Evolutionary conservation across 2,113 vertebrate species (phyloP).

Genomic region (Lycocorax pyrrhopterus): DNA sequence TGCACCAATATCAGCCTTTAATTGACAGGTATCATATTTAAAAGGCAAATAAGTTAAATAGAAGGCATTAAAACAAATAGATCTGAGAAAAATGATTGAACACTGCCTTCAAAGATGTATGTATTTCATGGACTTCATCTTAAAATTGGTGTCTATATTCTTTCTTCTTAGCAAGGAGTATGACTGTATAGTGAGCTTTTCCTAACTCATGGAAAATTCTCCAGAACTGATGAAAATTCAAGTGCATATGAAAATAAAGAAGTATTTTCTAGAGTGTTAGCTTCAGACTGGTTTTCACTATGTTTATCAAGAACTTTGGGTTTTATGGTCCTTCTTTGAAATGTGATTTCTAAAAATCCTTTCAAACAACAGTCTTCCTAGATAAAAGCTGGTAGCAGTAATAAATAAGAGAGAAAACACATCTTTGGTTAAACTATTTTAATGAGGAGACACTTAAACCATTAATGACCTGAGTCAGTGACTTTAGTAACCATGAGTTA

Average conservation of each 20-base stretch:
- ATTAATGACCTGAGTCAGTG: conserved; percentile 25
- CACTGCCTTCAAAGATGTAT: neutral
- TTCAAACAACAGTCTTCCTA: neutral
- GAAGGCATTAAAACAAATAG: neutral
- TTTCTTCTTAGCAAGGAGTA: neutral
- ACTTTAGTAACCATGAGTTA: neutral
- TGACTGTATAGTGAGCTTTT: neutral
- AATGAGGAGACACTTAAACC: neutral
- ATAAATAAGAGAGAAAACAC: neutral
- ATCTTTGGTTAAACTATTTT: conserved; percentile 29
- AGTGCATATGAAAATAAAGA: neutral
- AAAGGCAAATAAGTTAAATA: neutral
- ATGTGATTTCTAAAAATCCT: neutral
- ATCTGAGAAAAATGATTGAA: neutral
- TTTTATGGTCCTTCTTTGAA: neutral
- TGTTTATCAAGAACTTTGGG: neutral
- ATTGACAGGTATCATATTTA: neutral
- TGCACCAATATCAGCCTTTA: neutral
- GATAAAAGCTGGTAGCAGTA: neutral
- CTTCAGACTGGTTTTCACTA: neutral
- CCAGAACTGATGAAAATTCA: neutral
- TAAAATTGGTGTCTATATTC: neutral
- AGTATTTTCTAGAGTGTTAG: neutral
- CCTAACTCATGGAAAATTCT: neutral
- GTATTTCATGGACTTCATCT: neutral